These are phyloP conservation scores for Climacteris rufus DNA, from an alignment of 2,113 vertebrate genomes.

Conservation along the genomic window DNA sequence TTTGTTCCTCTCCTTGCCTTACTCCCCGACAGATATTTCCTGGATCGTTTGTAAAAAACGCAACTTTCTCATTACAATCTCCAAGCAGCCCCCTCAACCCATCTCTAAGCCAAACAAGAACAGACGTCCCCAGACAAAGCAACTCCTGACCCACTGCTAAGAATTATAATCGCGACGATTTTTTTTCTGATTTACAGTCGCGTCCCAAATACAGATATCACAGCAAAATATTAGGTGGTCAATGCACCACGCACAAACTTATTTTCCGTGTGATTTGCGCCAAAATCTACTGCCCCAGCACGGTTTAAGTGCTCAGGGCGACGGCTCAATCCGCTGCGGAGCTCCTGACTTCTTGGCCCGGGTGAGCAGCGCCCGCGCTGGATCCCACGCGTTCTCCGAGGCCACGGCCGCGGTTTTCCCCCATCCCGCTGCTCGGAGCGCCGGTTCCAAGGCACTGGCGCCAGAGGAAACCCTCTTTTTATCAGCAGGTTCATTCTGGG, in stretches of 20 bases:
- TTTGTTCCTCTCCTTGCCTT: neutral
- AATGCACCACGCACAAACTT: rapidly evolving
- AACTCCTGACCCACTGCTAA: neutral
- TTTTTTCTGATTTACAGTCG: neutral
- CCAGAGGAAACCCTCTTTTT: rapidly evolving
- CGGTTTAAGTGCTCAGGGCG: rapidly evolving
- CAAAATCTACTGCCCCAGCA: neutral
- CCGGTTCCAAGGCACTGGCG: rapidly evolving
- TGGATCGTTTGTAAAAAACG: neutral
- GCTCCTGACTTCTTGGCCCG: neutral
- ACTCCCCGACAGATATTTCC: neutral
- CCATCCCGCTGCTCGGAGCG: neutral
- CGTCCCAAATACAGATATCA: neutral
- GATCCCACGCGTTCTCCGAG: neutral
- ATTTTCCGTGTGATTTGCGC: neutral
- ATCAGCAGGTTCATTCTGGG: neutral
- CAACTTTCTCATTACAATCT: neutral
- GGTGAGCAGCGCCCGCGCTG: rapidly evolving
- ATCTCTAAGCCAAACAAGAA: neutral
- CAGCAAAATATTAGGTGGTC: rapidly evolving
- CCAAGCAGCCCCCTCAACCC: neutral
- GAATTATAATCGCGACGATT: neutral
- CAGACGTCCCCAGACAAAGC: neutral
- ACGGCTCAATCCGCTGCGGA: neutral
- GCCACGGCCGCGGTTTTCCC: neutral